phyloP scores from a whole-genome alignment of 64 coral and sea anemone species.

The Dendronephthya gigantea region DNA sequence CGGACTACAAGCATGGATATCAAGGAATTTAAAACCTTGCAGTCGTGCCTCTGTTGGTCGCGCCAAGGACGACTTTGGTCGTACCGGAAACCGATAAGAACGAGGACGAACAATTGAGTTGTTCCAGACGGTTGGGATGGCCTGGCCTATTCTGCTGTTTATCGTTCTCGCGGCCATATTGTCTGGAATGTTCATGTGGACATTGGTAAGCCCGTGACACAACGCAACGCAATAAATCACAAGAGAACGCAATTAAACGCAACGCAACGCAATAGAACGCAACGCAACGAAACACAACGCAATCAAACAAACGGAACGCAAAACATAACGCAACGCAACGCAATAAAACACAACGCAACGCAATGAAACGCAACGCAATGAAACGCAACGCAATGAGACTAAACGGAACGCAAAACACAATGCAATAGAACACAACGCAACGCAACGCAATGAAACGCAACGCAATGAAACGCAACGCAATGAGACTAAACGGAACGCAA shows the following conservation, averaged over 20 bases:
- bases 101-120: slow-evolving; percentile 54
- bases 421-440: too few species aligned
- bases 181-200: slow-evolving; percentile 92
- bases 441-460: too few species aligned
- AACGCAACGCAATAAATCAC: not conserved
- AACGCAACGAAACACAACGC: too few species aligned
- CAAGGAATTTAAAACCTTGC: not conserved
- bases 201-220: slow-evolving; percentile 45
- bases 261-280: not conserved
- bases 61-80: not conserved
- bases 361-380: too few species aligned
- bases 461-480: too few species aligned
- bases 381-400: too few species aligned
- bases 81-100: not conserved
- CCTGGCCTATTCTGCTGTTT: slow-evolving; percentile 91
- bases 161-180: slow-evolving; percentile 77
- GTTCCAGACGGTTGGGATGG: slow-evolving; percentile 61
- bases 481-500: too few species aligned
- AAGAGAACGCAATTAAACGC: not conserved
- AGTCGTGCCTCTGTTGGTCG: not conserved
- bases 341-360: too few species aligned
- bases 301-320: too few species aligned
- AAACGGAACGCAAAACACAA: too few species aligned
- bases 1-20: not conserved
- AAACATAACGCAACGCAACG: too few species aligned